Evolutionary conservation across 2,113 vertebrate species (phyloP).

Genomic region (mouse (Mus musculus)): DNA sequence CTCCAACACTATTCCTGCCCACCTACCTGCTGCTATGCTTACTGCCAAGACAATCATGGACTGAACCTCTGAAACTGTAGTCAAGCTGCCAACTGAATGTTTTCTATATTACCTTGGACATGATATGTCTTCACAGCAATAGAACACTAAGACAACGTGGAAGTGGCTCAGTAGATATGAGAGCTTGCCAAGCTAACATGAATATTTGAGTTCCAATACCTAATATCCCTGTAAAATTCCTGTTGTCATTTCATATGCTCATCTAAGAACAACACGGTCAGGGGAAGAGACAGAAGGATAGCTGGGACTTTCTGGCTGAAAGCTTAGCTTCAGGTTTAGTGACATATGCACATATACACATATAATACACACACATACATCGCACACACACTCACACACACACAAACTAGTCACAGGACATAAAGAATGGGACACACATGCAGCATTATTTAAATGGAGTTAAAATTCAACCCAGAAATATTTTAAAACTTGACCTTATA

Average conservation of each 20-base stretch:
- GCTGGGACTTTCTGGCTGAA: not conserved
- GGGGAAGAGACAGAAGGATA: not conserved
- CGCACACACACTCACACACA: not conserved
- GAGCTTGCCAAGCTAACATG: not conserved
- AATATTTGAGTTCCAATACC: not conserved
- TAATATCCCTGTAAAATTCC: too few relatives aligned
- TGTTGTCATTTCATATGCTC: not conserved
- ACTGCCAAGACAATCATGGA: not conserved
- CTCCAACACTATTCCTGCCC: not conserved
- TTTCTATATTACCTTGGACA: not conserved
- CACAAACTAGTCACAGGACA: not conserved
- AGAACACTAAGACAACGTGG: not conserved
- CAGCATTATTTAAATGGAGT: not conserved
- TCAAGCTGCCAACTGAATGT: not conserved
- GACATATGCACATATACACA: not conserved
- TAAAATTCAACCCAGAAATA: constrained; percentile 11
- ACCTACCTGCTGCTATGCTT: not conserved
- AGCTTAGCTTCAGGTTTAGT: not conserved
- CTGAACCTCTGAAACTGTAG: not conserved
- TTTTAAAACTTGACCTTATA: not conserved
- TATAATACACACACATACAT: too few relatives aligned
- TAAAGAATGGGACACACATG: not conserved
- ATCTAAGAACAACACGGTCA: too few relatives aligned
- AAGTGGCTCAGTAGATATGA: not conserved
- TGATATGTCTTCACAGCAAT: not conserved